Base-by-base conservation (phyloP, 2,113 vertebrate species). In the Tringa solitaria region DNA sequence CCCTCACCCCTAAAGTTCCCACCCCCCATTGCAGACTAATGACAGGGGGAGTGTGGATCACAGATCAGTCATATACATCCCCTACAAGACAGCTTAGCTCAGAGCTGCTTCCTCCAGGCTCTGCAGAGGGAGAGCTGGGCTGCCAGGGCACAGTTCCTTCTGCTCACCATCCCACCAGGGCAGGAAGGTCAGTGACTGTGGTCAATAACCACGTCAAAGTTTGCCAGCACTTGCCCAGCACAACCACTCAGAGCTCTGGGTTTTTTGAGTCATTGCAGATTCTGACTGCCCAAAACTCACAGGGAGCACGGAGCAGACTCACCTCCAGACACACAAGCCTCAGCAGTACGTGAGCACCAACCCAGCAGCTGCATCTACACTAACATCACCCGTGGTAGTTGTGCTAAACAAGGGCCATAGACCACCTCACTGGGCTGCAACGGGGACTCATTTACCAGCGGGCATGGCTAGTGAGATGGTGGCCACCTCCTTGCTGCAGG, bases 61-160 rank as follows among this genome's bases (percentile, higher is more conserved):
- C 28, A 46, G 32, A 24, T 45, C 73, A 77, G 41, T 43, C 72
- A 19, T 1, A 41, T 0, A 67, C 2, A 0, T 24, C 27, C 37
- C 14, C 41, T 37, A 64, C 5, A 15, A 60, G 26, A 43, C 41
- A 82, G 32, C 76, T 70, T 9, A 92, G 73, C 50, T 90, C 74
- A 30, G 33, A 69, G 77, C 50, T 65, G 32, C 72, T 56, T 84
- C 21, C 5, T 64, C 67, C 61, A 88, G 27, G 33, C 46, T n/a
- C 63, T 23, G 37, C 0, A 0, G 4, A 14, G 67, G n/a, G 43
- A 70, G n/a, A 67, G 30, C 2, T 0, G 1, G 74, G 39, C 64
- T 73, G 24, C 0, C 1, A 69, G 33, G 53, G 43, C 68, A 79
- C 51, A 32, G 61, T 53, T 59, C 54, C 72, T 64, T 32, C 80